Evolutionary conservation across 2,888 invertebrate species (phyloP).

Genomic region (Apamea sordens): DNA sequence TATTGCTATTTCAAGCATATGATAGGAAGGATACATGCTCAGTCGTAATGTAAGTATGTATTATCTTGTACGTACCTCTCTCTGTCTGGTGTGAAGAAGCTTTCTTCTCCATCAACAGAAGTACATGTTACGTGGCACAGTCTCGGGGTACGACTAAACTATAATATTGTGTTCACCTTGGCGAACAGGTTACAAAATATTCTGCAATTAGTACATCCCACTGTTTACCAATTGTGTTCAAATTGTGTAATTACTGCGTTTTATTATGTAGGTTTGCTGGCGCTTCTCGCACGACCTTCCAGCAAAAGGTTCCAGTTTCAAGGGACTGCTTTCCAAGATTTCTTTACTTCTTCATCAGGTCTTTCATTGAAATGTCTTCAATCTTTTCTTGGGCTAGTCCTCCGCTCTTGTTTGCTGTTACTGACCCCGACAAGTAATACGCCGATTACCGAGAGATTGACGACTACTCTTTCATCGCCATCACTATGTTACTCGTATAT

Average conservation of each 20-base stretch:
- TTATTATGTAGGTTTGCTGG: constrained; percentile 17
- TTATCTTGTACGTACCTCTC: constrained; percentile 26
- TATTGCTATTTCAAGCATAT: background rate
- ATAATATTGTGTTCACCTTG: constrained; percentile 49
- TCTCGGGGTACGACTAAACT: constrained; percentile 40
- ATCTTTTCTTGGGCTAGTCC: too few relatives aligned
- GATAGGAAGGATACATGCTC: background rate
- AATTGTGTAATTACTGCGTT: constrained; percentile 48
- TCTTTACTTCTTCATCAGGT: background rate
- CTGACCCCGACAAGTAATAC: background rate
- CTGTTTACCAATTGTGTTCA: constrained; percentile 50
- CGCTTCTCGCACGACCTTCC: constrained; percentile 11
- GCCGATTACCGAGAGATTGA: background rate
- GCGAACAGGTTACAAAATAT: constrained; percentile 40
- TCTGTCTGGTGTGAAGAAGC: background rate
- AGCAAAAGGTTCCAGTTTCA: background rate
- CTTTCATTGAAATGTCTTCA: background rate
- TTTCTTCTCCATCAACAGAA: constrained; percentile 15
- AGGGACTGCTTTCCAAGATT: background rate
- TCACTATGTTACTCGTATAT: too few relatives aligned
- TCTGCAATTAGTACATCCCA: constrained; percentile 60
- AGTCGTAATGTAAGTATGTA: background rate
- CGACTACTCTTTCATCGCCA: background rate
- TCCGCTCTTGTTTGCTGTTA: background rate
- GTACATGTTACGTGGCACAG: constrained; percentile 27